Conservation (phyloP, 1,140 invertebrate species). For the Drosophila kepulauana region DNA sequence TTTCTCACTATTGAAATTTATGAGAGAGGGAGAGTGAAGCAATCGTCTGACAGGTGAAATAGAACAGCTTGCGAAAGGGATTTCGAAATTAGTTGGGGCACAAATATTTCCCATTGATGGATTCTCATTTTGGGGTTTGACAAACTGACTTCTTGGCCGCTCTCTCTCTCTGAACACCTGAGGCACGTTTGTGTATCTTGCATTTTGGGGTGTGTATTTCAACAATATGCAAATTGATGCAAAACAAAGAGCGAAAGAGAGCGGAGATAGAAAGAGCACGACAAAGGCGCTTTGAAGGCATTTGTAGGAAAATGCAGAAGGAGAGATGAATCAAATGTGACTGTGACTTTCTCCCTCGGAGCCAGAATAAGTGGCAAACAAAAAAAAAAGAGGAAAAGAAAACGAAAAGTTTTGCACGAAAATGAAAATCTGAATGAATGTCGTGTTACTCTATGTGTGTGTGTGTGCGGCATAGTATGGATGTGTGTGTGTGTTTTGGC, state of each 20-base stretch:
- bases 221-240: conserved; percentile 62
- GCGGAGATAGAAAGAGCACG: neutral
- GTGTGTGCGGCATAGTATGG: conserved; percentile 13
- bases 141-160: conserved; percentile 55
- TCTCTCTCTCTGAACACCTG: conserved; percentile 31
- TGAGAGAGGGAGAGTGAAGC: conserved; percentile 1
- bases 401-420: conserved; percentile 39
- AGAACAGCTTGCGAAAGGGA: neutral
- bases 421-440: conserved; percentile 44
- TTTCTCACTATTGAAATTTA: conserved; percentile 11
- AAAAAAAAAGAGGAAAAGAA: conserved; percentile 21
- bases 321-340: conserved; percentile 15
- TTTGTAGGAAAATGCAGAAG: conserved; percentile 6
- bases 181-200: conserved; percentile 26
- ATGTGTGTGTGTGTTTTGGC: conserved; percentile 38
- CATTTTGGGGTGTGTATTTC: conserved; percentile 19
- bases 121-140: conserved; percentile 2
- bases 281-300: conserved; percentile 14
- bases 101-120: conserved; percentile 16
- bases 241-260: conserved; percentile 2
- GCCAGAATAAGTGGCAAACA: conserved; percentile 1
- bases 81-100: neutral
- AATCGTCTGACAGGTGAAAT: conserved; percentile 16
- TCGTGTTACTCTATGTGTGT: conserved; percentile 1
- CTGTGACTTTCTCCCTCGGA: conserved; percentile 33